Evolutionary conservation across 92 coral and sea anemone genomes (phyloP).

Genomic region (Siderastrea siderea): DNA sequence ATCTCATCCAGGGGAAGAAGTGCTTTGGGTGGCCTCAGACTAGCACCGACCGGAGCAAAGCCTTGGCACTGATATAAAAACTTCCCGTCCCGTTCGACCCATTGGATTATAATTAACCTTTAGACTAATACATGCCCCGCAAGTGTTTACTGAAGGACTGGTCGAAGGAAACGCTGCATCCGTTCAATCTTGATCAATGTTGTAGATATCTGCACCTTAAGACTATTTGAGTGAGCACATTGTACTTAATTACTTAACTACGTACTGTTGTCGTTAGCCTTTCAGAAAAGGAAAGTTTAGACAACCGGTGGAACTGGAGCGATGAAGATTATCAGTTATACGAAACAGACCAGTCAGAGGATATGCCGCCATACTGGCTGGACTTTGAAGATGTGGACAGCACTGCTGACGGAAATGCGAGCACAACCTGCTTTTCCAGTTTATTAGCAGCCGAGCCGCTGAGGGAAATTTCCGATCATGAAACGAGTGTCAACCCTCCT

Average conservation of each 20-base stretch:
- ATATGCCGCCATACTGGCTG: slow-evolving; percentile 20
- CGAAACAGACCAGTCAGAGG: not conserved
- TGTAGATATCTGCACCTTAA: too few relatives aligned
- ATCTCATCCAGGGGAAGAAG: too few relatives aligned
- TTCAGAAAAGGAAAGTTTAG: slow-evolving; percentile 1
- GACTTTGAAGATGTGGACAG: not conserved
- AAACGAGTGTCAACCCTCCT: not conserved
- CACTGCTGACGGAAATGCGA: not conserved
- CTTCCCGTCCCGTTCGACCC: too few relatives aligned
- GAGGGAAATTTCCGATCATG: not conserved
- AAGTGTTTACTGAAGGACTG: too few relatives aligned
- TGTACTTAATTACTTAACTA: not conserved
- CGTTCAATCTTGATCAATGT: too few relatives aligned
- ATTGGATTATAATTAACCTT: too few relatives aligned
- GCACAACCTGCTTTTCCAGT: not conserved
- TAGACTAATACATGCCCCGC: too few relatives aligned
- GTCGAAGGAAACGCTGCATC: too few relatives aligned
- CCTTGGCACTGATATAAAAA: too few relatives aligned
- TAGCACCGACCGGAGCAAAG: too few relatives aligned
- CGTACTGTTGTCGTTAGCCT: not conserved
- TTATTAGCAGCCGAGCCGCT: not conserved
- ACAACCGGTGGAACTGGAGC: slow-evolving; percentile 7
- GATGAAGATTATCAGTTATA: not conserved
- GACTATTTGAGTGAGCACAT: not conserved
- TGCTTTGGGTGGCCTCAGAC: too few relatives aligned